Base-by-base conservation (phyloP, 1,140 invertebrate species). In the Caenorhabditis brenneri region DNA sequence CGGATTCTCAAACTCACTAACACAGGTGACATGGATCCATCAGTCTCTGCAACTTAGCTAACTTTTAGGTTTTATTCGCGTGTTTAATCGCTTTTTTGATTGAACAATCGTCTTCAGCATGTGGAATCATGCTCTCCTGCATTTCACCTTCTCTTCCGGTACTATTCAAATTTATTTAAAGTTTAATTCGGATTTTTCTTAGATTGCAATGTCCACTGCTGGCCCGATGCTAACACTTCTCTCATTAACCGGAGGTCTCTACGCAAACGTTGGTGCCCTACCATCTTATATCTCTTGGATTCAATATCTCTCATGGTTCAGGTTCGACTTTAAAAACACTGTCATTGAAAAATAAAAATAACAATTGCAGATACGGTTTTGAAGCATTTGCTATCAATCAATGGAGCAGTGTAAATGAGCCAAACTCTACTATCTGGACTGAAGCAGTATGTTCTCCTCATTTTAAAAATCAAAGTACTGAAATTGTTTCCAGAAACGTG, bases 221-320 rank as follows among this genome's bases (percentile, higher is more conserved):
- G 89, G 89, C 10, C 89, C 89, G 24, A 46, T 90, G n/a, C 58
- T 90, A 0, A 88, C 89, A 10, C 53, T 90, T 36, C 81, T 90
- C 16, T 90, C 90, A 22, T 79, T 90, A 12, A 90, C 89, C 49
- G 89, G 89, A 81, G 89, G 89, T 49, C 82, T 91, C 3, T 91
- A 84, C 69, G 88, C 90, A 0, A 90, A 90, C 82, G 87, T 90
- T 12, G 89, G 89, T 9, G 82, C 86, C 2, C 48, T 90, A 15
- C 89, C 89, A 27, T 49, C 55, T 2, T 90, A 86, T 42, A 87
- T 90, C 69, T 86, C 87, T n/a, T 89, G 88, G 89, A 86, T 88
- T 4, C 88, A 89, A 53, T 91, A 89, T 55, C 55, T 91, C 6
- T 86, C 82, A 9, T 90, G 89, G 89, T 90, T 90, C 80, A 83